phyloP scores from a whole-genome alignment of 1,140 invertebrate genomes.

The Ceratitis capitata region DNA sequence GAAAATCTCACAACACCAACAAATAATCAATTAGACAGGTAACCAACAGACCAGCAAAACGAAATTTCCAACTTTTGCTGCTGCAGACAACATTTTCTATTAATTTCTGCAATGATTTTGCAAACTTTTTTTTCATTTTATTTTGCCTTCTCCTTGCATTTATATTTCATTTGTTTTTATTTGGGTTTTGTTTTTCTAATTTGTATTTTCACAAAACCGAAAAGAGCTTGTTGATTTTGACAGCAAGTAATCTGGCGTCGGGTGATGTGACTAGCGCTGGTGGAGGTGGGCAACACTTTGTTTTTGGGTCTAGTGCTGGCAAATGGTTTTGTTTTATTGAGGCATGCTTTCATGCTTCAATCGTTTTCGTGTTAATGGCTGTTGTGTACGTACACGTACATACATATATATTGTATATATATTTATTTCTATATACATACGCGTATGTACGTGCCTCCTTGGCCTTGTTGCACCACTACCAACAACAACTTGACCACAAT shows the following conservation, averaged over 20 bases:
- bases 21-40: slow-evolving; percentile 33
- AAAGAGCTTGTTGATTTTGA: neutral
- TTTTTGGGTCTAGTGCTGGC: neutral
- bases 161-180: neutral
- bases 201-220: no score
- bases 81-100: slow-evolving; percentile 8
- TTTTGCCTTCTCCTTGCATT: neutral
- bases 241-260: neutral
- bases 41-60: slow-evolving; percentile 7
- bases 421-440: neutral
- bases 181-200: no score
- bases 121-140: neutral
- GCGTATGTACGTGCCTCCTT: neutral
- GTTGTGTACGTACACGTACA: neutral
- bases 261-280: neutral
- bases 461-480: neutral
- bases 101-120: neutral
- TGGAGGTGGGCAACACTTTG: no score
- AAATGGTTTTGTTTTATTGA: neutral
- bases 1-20: slow-evolving; percentile 7
- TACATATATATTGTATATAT: neutral
- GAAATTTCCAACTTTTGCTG: neutral
- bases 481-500: neutral
- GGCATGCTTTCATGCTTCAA: slow-evolving; percentile 5
- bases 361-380: neutral